phyloP scores from a whole-genome alignment of 2,888 invertebrate genomes.

The Oscheius sp. region DNA sequence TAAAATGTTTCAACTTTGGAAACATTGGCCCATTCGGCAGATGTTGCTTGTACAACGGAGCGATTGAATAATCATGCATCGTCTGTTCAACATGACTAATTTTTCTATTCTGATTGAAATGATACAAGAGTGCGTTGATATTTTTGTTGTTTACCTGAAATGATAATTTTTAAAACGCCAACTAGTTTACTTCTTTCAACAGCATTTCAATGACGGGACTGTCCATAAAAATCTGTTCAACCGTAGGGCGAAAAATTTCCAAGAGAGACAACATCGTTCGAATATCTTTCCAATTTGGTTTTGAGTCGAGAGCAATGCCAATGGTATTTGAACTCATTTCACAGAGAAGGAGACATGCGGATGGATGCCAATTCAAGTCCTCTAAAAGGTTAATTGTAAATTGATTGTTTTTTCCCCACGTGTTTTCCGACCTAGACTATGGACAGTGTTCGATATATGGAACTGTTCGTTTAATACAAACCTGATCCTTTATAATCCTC shows the following conservation, averaged over 20 bases:
- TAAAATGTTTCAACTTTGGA: conserved; percentile 55
- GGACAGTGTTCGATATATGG: conserved; percentile 11
- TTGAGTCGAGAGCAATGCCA: conserved; percentile 59
- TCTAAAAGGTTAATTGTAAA: background rate
- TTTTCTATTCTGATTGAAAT: conserved; percentile 34
- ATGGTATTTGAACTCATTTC: conserved; percentile 50
- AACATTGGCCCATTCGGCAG: conserved; percentile 53
- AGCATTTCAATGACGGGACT: conserved; percentile 59
- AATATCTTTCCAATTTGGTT: conserved; percentile 39
- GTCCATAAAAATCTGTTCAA: conserved; percentile 56
- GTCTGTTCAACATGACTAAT: conserved; percentile 13
- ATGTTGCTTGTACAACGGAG: conserved; percentile 28
- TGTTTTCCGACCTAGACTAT: background rate
- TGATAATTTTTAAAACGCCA: background rate
- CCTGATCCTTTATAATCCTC: conserved; percentile 6
- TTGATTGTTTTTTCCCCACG: background rate
- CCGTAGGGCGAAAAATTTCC: conserved; percentile 48
- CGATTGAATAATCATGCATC: conserved; percentile 29
- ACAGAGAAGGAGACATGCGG: conserved; percentile 50
- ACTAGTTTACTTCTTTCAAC: conserved; percentile 49
- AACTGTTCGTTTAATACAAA: background rate
- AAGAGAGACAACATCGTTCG: conserved; percentile 49
- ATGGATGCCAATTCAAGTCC: conserved; percentile 57
- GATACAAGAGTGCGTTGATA: conserved; percentile 47
- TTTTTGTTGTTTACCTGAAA: conserved; percentile 58